Conservation (phyloP, 2,797 vertebrate species). For the Pangasius djambal region DNA sequence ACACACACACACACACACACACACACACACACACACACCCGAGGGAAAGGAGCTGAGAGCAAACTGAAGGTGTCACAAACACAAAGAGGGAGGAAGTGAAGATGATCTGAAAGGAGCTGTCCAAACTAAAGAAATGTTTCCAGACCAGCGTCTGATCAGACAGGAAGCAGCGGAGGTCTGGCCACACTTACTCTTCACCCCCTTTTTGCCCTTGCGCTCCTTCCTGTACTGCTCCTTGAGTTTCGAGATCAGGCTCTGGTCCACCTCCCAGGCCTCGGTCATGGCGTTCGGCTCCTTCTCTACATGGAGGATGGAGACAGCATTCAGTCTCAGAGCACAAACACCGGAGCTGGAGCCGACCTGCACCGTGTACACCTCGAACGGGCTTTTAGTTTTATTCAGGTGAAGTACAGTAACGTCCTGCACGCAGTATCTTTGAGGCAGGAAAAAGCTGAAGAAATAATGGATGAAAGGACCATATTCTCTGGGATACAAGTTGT, state of each 20-base stretch:
- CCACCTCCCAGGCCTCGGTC: slow-evolving; percentile 99
- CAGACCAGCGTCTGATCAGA: slow-evolving; percentile 31
- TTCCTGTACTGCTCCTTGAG: slow-evolving; percentile 99
- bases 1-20: not conserved
- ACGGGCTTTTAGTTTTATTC: not conserved
- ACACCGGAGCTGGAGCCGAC: not conserved
- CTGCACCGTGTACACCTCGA: not conserved
- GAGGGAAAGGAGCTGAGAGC: slow-evolving; percentile 17
- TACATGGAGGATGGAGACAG: slow-evolving; percentile 81
- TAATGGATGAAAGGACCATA: not conserved
- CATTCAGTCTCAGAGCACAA: slow-evolving; percentile 65
- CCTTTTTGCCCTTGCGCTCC: slow-evolving; percentile 99
- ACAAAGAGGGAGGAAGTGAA: slow-evolving; percentile 65
- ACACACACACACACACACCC: not conserved
- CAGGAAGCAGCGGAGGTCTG: slow-evolving; percentile 60
- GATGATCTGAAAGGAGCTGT: slow-evolving; percentile 59
- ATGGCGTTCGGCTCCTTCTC: slow-evolving; percentile 96
- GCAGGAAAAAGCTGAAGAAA: not conserved
- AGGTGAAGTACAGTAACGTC: not conserved
- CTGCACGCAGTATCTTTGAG: not conserved
- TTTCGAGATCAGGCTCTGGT: slow-evolving; percentile 99
- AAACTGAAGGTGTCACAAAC: slow-evolving; percentile 35
- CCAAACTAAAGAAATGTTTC: slow-evolving; percentile 50
- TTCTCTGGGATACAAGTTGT: not conserved
- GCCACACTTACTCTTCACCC: slow-evolving; percentile 99